Base-by-base conservation (phyloP, 2,797 vertebrate genomes). In the Echeneis naucrates region DNA sequence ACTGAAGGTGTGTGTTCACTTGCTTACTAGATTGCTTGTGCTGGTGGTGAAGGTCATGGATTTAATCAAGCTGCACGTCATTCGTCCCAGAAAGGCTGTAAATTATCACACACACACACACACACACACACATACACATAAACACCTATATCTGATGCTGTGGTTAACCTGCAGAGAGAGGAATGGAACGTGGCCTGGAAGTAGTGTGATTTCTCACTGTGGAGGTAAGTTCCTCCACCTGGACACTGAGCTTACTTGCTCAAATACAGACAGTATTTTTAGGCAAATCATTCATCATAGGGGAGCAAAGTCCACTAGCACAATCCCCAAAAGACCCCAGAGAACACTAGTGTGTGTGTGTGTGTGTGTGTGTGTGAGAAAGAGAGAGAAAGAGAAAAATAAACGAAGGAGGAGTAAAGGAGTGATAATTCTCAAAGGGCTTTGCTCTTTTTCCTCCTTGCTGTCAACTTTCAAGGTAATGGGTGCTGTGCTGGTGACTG, bases 31-130 rank as follows among this genome's bases (percentile, higher is more conserved):
- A 94, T 94, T 93, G 88, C 91, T 85, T 88, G 88, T 84, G 85
- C 78, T 80, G 65, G 73, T 32, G 82, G 79, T 91, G 93, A 95
- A 95, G 93, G 93, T 95, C 94, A 93, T 35, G 71, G 90, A 92
- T 95, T 95, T 94, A 94, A 95, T 94, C 93, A 94, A 94, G 91
- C 78, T 65, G 81, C 81, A 83, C 54, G 68, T 86, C 86, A 82
- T 78, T 81, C 33, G 84, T 84, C 76, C 78, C 56, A 64, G 79
- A 87, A 88, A 84, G 55, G 83, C 87, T 91, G 81, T 93, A 94
- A 93, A 94, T 93, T 87, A 88, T 70, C 78, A 55, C 72, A 78
- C 59, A 37, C 53, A 2, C 42, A 17, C 56, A 30, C 55, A 17
- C 24, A 30, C 12, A 16, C 62, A 53, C 51, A 30, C 51, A 57